A percentile compares a stretch with the other conserved stretches of the same genome.
These are phyloP conservation scores for Cryptocephalus moraei DNA, from an alignment of 2,888 invertebrate species.

Conservation along the genomic window DNA sequence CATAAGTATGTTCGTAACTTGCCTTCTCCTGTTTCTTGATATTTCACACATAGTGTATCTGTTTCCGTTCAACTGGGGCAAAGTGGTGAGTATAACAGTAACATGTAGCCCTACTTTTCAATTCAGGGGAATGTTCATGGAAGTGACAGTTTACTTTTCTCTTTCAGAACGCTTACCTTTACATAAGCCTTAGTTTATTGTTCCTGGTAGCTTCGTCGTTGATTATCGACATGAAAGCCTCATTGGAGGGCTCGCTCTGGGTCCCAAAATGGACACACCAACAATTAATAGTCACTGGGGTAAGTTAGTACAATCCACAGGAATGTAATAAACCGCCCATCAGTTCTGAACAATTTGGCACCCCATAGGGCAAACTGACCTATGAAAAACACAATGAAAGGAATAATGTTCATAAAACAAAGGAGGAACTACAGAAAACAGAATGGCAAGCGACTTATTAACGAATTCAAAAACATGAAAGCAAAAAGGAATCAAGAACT, in stretches of 20 bases:
- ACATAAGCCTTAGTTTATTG: conserved; percentile 60
- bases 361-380: too few species aligned
- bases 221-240: conserved; percentile 57
- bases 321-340: too few species aligned
- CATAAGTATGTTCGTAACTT: conserved; percentile 63
- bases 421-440: too few species aligned
- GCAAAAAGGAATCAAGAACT: too few species aligned
- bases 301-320: conserved; percentile 36
- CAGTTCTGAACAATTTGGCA: too few species aligned
- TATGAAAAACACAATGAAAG: too few species aligned
- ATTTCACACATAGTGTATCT: conserved; percentile 67
- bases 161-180: conserved; percentile 60
- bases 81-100: conserved; percentile 54
- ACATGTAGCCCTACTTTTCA: too few species aligned
- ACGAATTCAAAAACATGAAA: too few species aligned
- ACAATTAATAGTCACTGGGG: conserved; percentile 55
- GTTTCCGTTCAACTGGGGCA: conserved; percentile 71
- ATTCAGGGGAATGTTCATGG: neutral
- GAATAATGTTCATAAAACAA: too few species aligned
- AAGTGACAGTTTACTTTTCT: conserved; percentile 10
- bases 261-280: conserved; percentile 64
- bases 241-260: conserved; percentile 55
- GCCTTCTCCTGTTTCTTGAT: conserved; percentile 67
- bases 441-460: too few species aligned
- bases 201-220: conserved; percentile 61